Base-by-base conservation (phyloP, 2,888 invertebrate species). In the Lasioglossum calceatum region DNA sequence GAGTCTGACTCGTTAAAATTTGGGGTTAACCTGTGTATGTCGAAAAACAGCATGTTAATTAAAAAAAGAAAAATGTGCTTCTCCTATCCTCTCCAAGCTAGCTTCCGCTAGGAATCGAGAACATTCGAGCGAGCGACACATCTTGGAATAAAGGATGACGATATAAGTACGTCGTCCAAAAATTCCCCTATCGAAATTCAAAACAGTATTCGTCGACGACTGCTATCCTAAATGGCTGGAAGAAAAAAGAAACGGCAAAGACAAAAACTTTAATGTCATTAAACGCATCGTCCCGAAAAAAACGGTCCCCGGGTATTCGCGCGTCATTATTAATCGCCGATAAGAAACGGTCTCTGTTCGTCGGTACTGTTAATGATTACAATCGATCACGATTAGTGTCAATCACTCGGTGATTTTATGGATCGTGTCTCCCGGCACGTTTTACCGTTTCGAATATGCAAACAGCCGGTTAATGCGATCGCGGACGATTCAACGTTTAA, bases 391-490 rank as follows among this genome's bases (percentile, higher is more conserved):
- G 44, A 23, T 77, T 64, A 77, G 44, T 2, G 77, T 67, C 27
- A 8, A 14, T 61, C 47, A 44, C 47, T 32, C 67, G 36, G 16
- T 36, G 75, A 75, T 64, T 64, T 75, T 47, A 39, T 36, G 80
- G 36, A 50, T 64, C 80, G 47, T 80, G 64, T 39, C 75, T 44
- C 47, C 47, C 64, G 50, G 16, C 75, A 75, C 80, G 75, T 80
- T 80, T 64, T 50, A 75, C 47, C 75, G 80, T 80, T 80, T 39
- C 80, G 27, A 36, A 3, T 75, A 75, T 73, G 75, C 80, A 61
- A 64, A 75, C 80, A 16, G 70, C 42, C 42, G 42, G 70, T 70
- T 70, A 44, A 32, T 14, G 67, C 50, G 70, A 70, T 32, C 64
- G 32, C 7, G 47, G 39, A 23, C 64, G 75, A 32, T 67, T 19